phyloP scores from a whole-genome alignment of 2,888 invertebrate genomes.

The Eurytoma californica region DNA sequence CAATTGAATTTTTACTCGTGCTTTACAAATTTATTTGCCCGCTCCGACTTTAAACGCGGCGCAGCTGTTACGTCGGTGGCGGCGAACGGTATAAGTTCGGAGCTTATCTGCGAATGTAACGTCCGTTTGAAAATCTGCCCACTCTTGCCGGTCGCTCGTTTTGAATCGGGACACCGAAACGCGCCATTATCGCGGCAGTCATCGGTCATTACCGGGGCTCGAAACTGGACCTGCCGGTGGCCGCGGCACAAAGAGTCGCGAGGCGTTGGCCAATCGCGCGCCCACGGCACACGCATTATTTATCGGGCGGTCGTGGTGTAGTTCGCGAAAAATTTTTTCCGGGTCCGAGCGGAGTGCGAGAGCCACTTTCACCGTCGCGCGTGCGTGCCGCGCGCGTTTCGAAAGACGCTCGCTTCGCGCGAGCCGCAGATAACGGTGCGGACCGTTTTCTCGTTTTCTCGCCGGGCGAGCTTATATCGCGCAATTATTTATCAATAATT shows the following conservation, averaged over 20 bases:
- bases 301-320: constrained; percentile 32
- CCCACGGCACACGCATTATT: constrained; percentile 28
- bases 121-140: too few species aligned
- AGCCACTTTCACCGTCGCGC: constrained; percentile 39
- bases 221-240: constrained; percentile 22
- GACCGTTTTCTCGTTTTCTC: constrained; percentile 21
- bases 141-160: too few species aligned
- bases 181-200: too few species aligned
- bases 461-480: constrained; percentile 12
- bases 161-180: too few species aligned
- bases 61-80: too few species aligned
- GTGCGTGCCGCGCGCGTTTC: constrained; percentile 21
- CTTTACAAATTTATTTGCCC: too few species aligned
- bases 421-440: constrained; percentile 12
- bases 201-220: too few species aligned
- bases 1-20: too few species aligned
- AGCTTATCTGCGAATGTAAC: too few species aligned
- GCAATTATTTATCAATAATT: constrained; percentile 39
- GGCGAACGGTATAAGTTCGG: too few species aligned
- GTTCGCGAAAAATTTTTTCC: constrained; percentile 28
- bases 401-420: constrained; percentile 24
- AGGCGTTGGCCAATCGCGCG: constrained; percentile 13
- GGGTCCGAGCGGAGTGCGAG: neutral
- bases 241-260: neutral
- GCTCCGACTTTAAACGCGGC: too few species aligned